A percentile compares a stretch with the other conserved stretches of the same genome.
Conservation (phyloP, 2,888 invertebrate genomes). For the Leptura quadrifasciata region DNA sequence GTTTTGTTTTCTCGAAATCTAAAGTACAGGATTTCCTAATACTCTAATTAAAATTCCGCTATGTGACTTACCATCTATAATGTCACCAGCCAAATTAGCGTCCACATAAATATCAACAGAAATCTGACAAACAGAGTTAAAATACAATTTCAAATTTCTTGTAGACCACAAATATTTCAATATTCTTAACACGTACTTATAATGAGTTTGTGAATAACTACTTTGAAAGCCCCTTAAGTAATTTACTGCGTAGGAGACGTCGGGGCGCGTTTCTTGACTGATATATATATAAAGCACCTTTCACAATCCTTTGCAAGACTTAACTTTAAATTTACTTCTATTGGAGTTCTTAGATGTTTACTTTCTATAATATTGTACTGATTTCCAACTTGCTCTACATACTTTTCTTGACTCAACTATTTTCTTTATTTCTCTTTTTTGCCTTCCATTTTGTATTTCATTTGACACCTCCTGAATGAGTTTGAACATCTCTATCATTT, state of each 20-base stretch:
- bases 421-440: too few species aligned
- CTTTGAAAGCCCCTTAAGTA: conserved; percentile 37
- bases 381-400: neutral
- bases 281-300: conserved; percentile 35
- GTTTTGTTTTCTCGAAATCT: conserved; percentile 62
- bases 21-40: conserved; percentile 59
- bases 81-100: conserved; percentile 50
- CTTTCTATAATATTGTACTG: conserved; percentile 3
- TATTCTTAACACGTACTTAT: conserved; percentile 30
- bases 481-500: too few species aligned
- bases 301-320: conserved; percentile 30
- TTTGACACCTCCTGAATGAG: too few species aligned
- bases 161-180: conserved; percentile 26
- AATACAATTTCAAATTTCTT: conserved; percentile 48
- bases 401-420: neutral
- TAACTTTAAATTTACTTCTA: conserved; percentile 24
- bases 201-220: conserved; percentile 32
- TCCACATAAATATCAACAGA: conserved; percentile 41
- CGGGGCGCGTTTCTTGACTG: conserved; percentile 33
- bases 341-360: neutral
- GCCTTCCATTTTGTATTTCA: too few species aligned
- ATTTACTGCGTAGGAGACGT: conserved; percentile 31
- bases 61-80: conserved; percentile 45
- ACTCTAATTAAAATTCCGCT: conserved; percentile 60
- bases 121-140: conserved; percentile 18